Evolutionary conservation across 2,797 vertebrate species (phyloP).

Genomic region (Sebastes goodei): DNA sequence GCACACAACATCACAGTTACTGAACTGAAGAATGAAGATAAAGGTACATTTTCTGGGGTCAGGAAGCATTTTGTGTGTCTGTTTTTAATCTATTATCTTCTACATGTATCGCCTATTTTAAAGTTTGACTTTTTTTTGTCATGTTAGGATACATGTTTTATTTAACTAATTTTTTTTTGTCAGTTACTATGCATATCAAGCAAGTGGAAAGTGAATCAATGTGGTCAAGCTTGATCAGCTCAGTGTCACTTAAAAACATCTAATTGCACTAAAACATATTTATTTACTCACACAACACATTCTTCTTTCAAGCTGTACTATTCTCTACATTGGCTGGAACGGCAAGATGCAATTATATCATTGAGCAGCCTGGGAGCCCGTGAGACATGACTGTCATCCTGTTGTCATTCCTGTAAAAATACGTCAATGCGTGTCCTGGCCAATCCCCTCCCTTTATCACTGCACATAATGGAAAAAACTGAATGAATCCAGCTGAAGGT

Average conservation of each 20-base stretch:
- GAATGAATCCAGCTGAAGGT: neutral
- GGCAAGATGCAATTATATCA: slow-evolving; percentile 18
- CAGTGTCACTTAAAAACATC: neutral
- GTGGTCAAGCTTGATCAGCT: neutral
- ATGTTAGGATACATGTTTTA: neutral
- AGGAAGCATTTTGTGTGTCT: neutral
- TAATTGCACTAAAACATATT: neutral
- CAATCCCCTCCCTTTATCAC: neutral
- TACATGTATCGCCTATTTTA: neutral
- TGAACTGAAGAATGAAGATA: neutral
- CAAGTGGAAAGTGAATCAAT: neutral
- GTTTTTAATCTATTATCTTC: neutral
- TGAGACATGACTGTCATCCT: slow-evolving; percentile 31
- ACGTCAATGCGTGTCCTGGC: slow-evolving; percentile 7
- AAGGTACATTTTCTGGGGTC: neutral
- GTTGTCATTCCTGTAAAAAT: slow-evolving; percentile 28
- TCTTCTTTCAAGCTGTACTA: slow-evolving; percentile 8
- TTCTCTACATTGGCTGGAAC: slow-evolving; percentile 4
- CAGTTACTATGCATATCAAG: neutral
- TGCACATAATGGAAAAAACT: neutral
- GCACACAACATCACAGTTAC: neutral
- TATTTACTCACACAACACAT: neutral
- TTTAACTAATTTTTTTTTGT: neutral
- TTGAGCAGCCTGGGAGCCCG: slow-evolving; percentile 8
- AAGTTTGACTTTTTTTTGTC: neutral